These are phyloP conservation scores for Dicrostonyx torquatus DNA, from an alignment of 2,797 vertebrate species.

Conservation along the genomic window DNA sequence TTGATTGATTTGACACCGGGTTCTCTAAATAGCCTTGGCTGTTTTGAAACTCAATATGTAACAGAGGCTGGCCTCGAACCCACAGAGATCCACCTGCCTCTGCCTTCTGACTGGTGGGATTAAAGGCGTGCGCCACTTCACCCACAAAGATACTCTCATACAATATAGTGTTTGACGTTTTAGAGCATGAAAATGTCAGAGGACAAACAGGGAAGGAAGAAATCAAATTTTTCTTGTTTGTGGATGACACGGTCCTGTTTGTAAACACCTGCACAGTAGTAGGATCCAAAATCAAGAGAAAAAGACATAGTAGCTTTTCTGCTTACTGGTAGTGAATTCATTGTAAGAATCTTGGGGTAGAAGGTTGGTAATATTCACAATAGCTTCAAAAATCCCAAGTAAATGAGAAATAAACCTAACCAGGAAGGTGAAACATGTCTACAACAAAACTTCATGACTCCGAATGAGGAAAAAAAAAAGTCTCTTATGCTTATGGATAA, in stretches of 20 bases:
- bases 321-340: neutral
- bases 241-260: neutral
- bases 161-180: neutral
- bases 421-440: neutral
- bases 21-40: neutral
- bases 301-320: no score
- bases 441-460: neutral
- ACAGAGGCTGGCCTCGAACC: neutral
- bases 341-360: neutral
- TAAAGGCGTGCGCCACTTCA: neutral
- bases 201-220: neutral
- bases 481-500: neutral
- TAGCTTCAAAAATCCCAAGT: neutral
- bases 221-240: neutral
- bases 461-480: neutral
- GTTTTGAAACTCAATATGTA: neutral
- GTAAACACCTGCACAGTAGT: neutral
- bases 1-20: neutral
- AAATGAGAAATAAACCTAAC: neutral
- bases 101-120: neutral
- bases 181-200: neutral
- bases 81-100: neutral
- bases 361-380: neutral
- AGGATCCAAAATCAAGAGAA: neutral
- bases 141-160: neutral